phyloP scores from a whole-genome alignment of 2,113 vertebrate genomes.

The Chaetura pelagica region DNA sequence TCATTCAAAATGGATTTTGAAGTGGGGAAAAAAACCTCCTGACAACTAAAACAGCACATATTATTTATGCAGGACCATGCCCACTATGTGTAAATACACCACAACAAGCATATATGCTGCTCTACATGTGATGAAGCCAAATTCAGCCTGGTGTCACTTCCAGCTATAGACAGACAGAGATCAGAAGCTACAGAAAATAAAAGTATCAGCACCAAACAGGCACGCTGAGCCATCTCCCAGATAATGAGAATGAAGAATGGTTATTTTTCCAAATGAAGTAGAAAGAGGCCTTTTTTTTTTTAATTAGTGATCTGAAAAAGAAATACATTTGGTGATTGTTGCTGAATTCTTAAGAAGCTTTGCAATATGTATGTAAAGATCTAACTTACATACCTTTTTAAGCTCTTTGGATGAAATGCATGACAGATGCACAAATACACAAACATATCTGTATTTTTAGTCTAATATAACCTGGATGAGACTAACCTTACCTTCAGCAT shows the following conservation, averaged over 20 bases:
- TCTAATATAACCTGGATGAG: background rate
- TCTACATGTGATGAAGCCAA: background rate
- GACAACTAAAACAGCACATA: background rate
- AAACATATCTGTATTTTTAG: background rate
- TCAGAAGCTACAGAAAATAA: background rate
- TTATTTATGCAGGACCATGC: background rate
- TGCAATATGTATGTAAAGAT: background rate
- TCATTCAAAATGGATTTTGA: background rate
- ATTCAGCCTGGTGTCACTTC: fast-evolving
- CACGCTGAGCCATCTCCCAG: background rate
- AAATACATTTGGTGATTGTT: background rate
- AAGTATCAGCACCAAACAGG: background rate
- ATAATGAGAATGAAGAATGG: background rate
- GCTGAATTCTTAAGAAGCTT: background rate
- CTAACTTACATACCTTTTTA: background rate
- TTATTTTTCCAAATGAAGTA: background rate
- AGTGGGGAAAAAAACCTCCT: background rate
- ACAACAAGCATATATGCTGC: background rate
- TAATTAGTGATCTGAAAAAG: background rate
- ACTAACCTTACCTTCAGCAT: background rate
- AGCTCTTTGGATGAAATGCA: background rate
- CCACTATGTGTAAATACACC: background rate
- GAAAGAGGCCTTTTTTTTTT: background rate
- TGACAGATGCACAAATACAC: background rate
- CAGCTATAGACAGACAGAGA: background rate